A percentile compares a stretch with the other conserved stretches of the same genome.
Evolutionary conservation across 1,140 invertebrate species (phyloP).

Genomic region (Trypoxylus dichotomus): DNA sequence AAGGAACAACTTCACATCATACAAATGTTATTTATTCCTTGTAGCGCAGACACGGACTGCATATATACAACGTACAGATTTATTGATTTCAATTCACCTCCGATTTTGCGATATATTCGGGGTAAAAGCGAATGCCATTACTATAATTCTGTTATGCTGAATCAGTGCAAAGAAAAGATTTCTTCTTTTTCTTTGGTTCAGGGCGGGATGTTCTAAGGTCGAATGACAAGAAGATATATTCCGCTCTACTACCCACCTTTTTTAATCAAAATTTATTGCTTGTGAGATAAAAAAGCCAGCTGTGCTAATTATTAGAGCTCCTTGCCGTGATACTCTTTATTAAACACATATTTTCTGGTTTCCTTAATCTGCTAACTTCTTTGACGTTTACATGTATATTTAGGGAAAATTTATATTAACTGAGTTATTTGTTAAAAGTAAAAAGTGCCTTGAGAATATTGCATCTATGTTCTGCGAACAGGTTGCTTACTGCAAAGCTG

Average conservation of each 20-base stretch:
- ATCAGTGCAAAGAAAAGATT: neutral
- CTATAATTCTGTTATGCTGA: constrained; percentile 20
- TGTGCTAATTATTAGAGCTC: neutral
- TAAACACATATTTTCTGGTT: neutral
- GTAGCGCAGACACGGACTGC: neutral
- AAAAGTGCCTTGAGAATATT: too few relatives aligned
- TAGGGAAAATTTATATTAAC: neutral
- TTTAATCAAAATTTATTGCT: constrained; percentile 5
- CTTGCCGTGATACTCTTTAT: neutral
- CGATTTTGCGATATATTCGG: constrained; percentile 8
- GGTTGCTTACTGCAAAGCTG: too few relatives aligned
- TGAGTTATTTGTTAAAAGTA: too few relatives aligned
- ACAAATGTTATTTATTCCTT: constrained; percentile 12
- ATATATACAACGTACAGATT: constrained; percentile 12
- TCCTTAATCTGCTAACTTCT: neutral
- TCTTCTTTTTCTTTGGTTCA: neutral
- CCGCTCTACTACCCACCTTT: neutral
- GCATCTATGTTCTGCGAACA: too few relatives aligned
- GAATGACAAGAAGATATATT: neutral
- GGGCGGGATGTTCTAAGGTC: neutral
- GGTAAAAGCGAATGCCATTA: constrained; percentile 10
- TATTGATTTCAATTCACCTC: constrained; percentile 24
- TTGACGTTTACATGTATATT: neutral
- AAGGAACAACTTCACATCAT: neutral
- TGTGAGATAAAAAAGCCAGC: neutral